phyloP scores from a whole-genome alignment of 2,113 vertebrate genomes.

The Macaca nemestrina region DNA sequence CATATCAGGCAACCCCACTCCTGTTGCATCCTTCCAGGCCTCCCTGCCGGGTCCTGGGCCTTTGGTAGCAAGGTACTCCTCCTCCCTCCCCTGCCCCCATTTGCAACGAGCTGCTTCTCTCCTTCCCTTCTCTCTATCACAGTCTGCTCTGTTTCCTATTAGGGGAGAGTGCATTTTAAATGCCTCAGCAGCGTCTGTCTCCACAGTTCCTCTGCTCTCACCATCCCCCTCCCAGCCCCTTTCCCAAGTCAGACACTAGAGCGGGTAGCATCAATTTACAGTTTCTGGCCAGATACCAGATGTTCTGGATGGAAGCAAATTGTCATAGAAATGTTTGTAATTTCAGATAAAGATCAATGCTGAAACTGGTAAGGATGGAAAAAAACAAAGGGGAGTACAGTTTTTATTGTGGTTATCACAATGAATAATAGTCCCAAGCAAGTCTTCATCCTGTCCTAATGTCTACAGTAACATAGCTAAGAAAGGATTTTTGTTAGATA shows the following conservation, averaged over 20 bases:
- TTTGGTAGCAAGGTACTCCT: neutral
- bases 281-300: conserved; percentile 73
- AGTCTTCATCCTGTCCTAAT: neutral
- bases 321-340: conserved; percentile 74
- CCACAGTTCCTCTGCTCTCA: neutral
- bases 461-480: neutral
- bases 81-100: accelerated
- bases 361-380: conserved; percentile 42
- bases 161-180: conserved; percentile 67
- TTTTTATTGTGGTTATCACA: conserved; percentile 34
- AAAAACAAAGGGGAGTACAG: conserved; percentile 1
- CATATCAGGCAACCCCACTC: conserved; percentile 61
- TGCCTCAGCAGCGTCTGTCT: conserved; percentile 52
- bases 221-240: neutral
- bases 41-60: neutral
- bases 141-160: conserved; percentile 71
- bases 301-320: conserved; percentile 68
- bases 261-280: conserved; percentile 65
- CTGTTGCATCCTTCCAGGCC: conserved; percentile 3
- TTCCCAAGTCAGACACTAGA: conserved; percentile 52
- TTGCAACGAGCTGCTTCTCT: neutral
- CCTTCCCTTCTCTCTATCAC: conserved; percentile 27
- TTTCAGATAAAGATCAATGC: conserved; percentile 70
- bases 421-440: conserved; percentile 39
- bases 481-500: neutral